These are phyloP conservation scores for Caretta caretta DNA, from an alignment of 2,113 vertebrate species.

Conservation along the genomic window DNA sequence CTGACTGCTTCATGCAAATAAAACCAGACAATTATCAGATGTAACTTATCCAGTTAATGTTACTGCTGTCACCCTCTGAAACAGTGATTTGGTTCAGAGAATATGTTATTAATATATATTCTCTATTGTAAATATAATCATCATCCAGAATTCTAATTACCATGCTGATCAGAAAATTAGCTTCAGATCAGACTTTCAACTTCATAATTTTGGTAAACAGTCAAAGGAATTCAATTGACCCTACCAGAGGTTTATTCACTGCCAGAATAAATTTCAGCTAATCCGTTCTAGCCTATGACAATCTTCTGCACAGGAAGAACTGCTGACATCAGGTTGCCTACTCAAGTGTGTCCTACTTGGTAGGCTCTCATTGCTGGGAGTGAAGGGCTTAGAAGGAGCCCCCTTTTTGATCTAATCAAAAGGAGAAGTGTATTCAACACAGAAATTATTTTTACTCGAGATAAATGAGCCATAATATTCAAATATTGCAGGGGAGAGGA, in stretches of 20 bases:
- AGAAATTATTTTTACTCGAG: conserved; percentile 11
- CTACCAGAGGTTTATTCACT: rapidly evolving
- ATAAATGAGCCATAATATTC: background rate
- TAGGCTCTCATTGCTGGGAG: background rate
- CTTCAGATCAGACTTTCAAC: conserved; percentile 27
- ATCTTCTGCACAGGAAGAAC: rapidly evolving
- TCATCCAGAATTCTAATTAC: conserved; percentile 61
- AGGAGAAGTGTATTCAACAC: background rate
- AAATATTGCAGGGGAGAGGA: background rate
- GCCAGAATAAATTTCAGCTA: background rate
- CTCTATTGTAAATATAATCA: conserved; percentile 64
- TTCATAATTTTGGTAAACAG: background rate
- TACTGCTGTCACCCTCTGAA: conserved; percentile 62
- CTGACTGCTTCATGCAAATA: conserved; percentile 54
- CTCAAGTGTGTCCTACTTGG: rapidly evolving
- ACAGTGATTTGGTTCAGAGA: conserved; percentile 47
- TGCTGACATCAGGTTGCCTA: background rate
- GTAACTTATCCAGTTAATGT: conserved; percentile 68
- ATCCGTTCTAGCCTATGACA: background rate
- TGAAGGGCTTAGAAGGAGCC: background rate
- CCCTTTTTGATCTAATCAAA: background rate
- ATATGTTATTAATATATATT: conserved; percentile 62
- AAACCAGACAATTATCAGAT: conserved; percentile 69
- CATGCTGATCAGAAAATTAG: conserved; percentile 53
- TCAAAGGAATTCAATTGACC: background rate